A percentile compares a stretch with the other conserved stretches of the same genome.
Conservation (phyloP, 2,888 invertebrate genomes). For the Hylaea fasciaria region DNA sequence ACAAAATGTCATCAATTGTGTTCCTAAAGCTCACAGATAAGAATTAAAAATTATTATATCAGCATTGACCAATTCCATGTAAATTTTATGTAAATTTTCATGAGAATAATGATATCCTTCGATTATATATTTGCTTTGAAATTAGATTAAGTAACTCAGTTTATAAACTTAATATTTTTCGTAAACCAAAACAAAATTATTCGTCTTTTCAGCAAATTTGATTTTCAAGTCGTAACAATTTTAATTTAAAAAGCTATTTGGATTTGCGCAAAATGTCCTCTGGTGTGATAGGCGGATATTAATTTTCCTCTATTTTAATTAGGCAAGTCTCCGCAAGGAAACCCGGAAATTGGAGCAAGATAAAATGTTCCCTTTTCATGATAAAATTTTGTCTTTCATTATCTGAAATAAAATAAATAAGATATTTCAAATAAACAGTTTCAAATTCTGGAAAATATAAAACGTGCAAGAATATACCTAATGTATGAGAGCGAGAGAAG, state of each 20-base stretch:
- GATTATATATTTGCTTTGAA: too few species aligned
- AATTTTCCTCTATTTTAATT: constrained; percentile 52
- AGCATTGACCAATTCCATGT: too few species aligned
- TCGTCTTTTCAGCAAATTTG: neutral
- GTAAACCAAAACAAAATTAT: neutral
- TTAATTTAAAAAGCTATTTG: neutral
- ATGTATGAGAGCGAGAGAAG: too few species aligned
- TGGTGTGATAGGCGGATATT: constrained; percentile 43
- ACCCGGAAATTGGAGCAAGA: constrained; percentile 57
- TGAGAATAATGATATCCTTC: too few species aligned
- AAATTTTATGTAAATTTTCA: too few species aligned
- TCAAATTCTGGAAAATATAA: constrained; percentile 19
- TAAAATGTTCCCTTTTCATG: constrained; percentile 41
- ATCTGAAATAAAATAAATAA: constrained; percentile 10
- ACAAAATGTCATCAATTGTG: too few species aligned
- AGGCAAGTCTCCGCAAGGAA: constrained; percentile 43
- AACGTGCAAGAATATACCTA: neutral
- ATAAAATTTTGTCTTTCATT: constrained; percentile 30
- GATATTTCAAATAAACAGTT: constrained; percentile 15
- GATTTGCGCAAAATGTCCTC: constrained; percentile 2
- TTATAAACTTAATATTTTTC: too few species aligned
- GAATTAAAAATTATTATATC: too few species aligned
- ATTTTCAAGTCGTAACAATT: constrained; percentile 1
- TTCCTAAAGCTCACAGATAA: too few species aligned
- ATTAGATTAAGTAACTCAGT: too few species aligned